A percentile compares a stretch with the other conserved stretches of the same genome.
These are phyloP conservation scores for Mesembrinibis cayennensis DNA, from an alignment of 2,113 vertebrate species.

Conservation along the genomic window DNA sequence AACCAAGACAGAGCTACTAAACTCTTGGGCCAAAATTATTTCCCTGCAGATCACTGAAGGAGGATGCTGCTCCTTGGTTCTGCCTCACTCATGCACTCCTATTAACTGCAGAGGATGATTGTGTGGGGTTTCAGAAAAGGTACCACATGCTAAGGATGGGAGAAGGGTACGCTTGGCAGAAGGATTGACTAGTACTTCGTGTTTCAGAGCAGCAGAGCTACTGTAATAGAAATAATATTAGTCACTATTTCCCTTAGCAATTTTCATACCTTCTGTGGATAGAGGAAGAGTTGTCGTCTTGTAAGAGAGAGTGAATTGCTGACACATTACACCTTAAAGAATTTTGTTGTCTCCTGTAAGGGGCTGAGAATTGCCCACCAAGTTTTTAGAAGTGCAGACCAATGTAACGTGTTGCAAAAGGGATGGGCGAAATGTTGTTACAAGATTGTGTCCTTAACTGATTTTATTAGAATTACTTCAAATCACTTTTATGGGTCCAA, in stretches of 20 bases:
- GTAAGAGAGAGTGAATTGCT: neutral
- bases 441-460: neutral
- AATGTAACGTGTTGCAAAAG: neutral
- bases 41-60: neutral
- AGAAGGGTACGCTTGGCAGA: neutral
- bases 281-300: neutral
- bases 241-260: neutral
- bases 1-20: neutral
- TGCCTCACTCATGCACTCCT: neutral
- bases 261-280: neutral
- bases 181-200: neutral
- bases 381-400: neutral
- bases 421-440: neutral
- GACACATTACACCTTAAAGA: neutral
- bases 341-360: neutral
- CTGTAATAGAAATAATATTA: neutral
- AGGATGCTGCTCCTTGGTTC: neutral
- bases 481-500: neutral
- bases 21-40: neutral
- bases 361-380: neutral
- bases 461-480: neutral
- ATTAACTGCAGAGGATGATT: neutral
- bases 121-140: neutral
- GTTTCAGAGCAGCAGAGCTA: neutral
- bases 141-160: neutral